Percentiles rank a stretch among this genome's conserved stretches.
phyloP scores from a whole-genome alignment of 2,888 invertebrate genomes.

The Xylota segnis region DNA sequence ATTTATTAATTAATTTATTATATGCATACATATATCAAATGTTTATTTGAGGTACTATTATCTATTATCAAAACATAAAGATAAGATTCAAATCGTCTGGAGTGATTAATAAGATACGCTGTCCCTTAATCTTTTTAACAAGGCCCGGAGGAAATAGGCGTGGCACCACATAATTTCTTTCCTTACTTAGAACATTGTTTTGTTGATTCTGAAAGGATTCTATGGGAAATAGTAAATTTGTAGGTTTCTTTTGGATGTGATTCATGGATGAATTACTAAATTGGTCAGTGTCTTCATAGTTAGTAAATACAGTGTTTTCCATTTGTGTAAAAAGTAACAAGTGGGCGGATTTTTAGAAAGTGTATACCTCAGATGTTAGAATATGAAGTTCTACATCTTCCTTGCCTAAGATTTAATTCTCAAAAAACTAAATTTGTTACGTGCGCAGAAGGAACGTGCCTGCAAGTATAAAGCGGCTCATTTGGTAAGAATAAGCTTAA shows the following conservation, averaged over 20 bases:
- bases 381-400: background rate
- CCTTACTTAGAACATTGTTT: background rate
- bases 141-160: no score
- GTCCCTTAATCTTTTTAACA: background rate
- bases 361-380: background rate
- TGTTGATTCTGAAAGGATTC: background rate
- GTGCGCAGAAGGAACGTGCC: no score
- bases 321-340: background rate
- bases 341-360: background rate
- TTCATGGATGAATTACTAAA: no score
- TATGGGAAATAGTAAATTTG: no score
- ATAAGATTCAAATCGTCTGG: background rate
- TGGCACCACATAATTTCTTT: no score
- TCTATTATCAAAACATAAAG: constrained; percentile 5
- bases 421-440: no score
- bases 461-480: no score
- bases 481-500: no score
- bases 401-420: no score
- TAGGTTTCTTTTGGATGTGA: no score
- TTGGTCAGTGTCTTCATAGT: background rate
- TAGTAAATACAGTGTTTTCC: no score
- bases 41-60: constrained; percentile 45
- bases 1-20: constrained; percentile 25
- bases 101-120: background rate
- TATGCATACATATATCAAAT: constrained; percentile 28